Conservation (phyloP, 2,888 invertebrate genomes). For the Agrochola lychnidis region DNA sequence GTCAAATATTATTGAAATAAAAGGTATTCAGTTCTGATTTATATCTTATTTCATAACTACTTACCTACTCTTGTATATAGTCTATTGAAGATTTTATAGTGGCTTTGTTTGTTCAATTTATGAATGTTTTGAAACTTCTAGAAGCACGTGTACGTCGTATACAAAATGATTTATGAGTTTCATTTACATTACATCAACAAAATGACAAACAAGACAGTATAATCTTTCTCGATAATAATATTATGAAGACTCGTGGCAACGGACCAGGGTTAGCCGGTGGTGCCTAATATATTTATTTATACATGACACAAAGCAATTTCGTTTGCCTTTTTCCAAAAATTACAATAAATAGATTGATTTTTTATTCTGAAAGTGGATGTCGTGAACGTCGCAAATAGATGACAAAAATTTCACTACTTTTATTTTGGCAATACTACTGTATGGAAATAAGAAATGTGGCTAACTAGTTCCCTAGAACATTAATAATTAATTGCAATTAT, state of each 20-base stretch:
- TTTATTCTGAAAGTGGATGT: background rate
- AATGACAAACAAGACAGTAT: background rate
- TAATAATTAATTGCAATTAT: no score
- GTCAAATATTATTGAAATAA: no score
- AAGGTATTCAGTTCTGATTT: background rate
- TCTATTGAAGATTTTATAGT: constrained; percentile 7
- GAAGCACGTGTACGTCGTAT: constrained; percentile 4
- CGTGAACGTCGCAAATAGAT: no score
- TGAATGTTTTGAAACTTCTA: background rate
- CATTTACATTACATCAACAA: background rate
- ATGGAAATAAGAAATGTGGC: no score
- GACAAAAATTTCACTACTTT: no score
- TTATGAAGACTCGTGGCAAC: background rate
- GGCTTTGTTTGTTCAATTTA: constrained; percentile 4
- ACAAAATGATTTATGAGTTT: background rate
- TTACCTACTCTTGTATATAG: background rate
- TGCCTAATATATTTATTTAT: background rate
- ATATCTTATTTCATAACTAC: background rate
- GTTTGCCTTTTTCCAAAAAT: background rate
- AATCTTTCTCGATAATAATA: background rate
- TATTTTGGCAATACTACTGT: no score
- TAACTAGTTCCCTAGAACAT: no score
- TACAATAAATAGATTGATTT: constrained; percentile 1
- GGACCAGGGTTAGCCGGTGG: no score
- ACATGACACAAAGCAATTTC: background rate